phyloP scores from a whole-genome alignment of 2,797 vertebrate species.

The Thamnophis elegans region DNA sequence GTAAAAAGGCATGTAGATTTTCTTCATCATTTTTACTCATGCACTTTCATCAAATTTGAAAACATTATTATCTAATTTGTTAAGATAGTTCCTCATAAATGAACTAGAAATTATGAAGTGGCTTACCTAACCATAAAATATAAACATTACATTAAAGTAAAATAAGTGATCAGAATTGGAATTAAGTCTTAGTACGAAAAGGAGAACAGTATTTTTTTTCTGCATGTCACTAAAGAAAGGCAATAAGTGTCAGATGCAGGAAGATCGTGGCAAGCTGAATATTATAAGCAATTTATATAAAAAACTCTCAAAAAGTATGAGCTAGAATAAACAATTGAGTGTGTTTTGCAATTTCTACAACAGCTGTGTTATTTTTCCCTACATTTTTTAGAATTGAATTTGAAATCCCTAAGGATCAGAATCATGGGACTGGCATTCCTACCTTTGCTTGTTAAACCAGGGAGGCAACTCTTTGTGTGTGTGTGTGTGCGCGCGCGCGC shows the following conservation, averaged over 20 bases:
- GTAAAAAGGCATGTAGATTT: background rate
- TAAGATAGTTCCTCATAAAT: background rate
- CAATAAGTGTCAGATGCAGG: background rate
- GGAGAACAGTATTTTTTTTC: too few relatives aligned
- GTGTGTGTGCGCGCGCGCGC: background rate
- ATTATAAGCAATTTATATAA: background rate
- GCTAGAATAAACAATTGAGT: background rate
- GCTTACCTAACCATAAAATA: background rate
- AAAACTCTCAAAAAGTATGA: background rate
- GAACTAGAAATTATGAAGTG: background rate
- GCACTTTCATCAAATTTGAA: background rate
- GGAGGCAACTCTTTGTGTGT: background rate
- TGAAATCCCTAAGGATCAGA: background rate
- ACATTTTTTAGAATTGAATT: background rate
- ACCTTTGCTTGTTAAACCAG: background rate
- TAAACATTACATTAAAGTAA: background rate
- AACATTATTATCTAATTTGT: background rate
- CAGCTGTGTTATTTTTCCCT: background rate
- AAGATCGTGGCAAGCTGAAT: background rate
- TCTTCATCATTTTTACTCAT: background rate
- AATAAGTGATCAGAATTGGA: background rate
- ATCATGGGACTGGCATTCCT: background rate
- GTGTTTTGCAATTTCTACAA: background rate
- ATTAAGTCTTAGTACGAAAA: background rate
- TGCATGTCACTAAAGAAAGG: background rate